A percentile compares a stretch with the other conserved stretches of the same genome.
phyloP scores from a whole-genome alignment of 2,888 invertebrate genomes.

The Caenorhabditis uteleia region DNA sequence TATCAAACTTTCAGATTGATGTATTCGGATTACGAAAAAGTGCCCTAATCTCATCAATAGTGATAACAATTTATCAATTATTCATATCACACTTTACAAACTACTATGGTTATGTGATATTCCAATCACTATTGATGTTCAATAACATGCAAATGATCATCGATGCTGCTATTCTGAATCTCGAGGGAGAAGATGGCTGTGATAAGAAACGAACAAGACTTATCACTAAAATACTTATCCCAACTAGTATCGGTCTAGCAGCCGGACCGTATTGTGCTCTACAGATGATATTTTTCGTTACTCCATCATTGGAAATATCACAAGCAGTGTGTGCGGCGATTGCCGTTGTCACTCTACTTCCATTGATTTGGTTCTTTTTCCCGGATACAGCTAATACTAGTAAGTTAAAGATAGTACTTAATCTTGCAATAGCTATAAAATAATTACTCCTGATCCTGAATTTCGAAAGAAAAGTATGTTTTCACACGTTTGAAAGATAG shows the following conservation, averaged over 20 bases:
- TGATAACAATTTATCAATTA: conserved; percentile 30
- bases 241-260: conserved; percentile 59
- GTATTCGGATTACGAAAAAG: conserved; percentile 47
- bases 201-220: conserved; percentile 53
- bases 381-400: conserved; percentile 45
- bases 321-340: conserved; percentile 49
- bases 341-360: conserved; percentile 44
- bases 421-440: no score
- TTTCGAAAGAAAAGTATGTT: no score
- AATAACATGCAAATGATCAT: conserved; percentile 60
- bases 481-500: no score
- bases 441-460: no score
- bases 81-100: conserved; percentile 31
- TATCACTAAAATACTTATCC: conserved; percentile 59
- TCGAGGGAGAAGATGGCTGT: conserved; percentile 58
- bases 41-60: conserved; percentile 27
- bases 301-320: conserved; percentile 44
- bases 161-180: conserved; percentile 49
- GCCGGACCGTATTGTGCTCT: conserved; percentile 58
- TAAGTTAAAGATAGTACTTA: not conserved
- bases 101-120: conserved; percentile 35
- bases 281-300: conserved; percentile 54
- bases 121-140: conserved; percentile 49
- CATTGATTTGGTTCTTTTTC: conserved; percentile 46
- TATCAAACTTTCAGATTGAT: conserved; percentile 47